A percentile compares a stretch with the other conserved stretches of the same genome.
Evolutionary conservation across 2,797 vertebrate genomes (phyloP).

Genomic region (Mus caroli): DNA sequence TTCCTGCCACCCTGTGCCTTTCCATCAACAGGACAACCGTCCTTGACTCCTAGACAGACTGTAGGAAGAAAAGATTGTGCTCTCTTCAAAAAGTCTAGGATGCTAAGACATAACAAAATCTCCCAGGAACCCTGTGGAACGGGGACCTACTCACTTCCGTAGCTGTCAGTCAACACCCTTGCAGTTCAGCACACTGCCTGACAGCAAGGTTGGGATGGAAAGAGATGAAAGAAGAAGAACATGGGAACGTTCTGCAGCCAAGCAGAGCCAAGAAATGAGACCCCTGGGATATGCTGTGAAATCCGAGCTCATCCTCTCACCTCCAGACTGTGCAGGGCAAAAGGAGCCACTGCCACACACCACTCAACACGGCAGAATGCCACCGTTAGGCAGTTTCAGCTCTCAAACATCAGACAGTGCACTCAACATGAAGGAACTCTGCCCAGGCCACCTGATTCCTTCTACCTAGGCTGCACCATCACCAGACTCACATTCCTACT

Average conservation of each 20-base stretch:
- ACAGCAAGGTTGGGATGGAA: neutral
- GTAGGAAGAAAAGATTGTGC: neutral
- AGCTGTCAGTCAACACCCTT: neutral
- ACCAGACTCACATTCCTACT: neutral
- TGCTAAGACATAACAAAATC: neutral
- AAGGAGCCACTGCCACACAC: neutral
- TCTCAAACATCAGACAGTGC: neutral
- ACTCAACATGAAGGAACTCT: neutral
- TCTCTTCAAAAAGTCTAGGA: neutral
- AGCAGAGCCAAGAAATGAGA: neutral
- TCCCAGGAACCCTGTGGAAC: neutral
- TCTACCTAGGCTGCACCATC: neutral
- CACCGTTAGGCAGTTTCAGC: neutral
- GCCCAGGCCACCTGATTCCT: too few relatives aligned
- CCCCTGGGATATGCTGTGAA: neutral
- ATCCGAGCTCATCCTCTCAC: neutral
- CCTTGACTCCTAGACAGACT: neutral
- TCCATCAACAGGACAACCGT: neutral
- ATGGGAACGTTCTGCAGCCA: accelerated
- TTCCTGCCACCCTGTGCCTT: neutral
- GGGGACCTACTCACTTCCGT: neutral
- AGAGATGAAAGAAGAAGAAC: too few relatives aligned
- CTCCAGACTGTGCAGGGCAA: neutral
- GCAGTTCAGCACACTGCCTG: neutral
- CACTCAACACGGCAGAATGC: neutral